Evolutionary conservation across 2,888 invertebrate genomes (phyloP), one percentile per base, ranked within the genome.

Genomic region (Erebia epiphron): DNA sequence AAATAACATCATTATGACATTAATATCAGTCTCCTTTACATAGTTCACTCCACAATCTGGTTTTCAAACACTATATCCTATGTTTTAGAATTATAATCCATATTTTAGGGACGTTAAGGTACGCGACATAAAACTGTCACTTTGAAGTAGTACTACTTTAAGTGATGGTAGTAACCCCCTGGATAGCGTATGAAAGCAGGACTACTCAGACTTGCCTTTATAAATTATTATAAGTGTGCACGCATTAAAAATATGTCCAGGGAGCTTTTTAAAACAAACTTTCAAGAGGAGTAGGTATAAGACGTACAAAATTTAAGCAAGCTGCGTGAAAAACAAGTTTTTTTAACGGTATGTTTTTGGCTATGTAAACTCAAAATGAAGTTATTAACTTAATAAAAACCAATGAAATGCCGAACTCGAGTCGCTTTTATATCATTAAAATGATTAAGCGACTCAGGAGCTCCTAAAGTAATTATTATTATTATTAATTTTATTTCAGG

Each of bases 181-280:
- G 41, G 52, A 52, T 18, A 26, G 21, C 49, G n/a, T 26, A 65
- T 71, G 71, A 66, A 73, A 62, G 68, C 68, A 61, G 52, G 60
- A 61, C 73, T 73, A 68, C 73, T 73, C 66, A 73, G 68, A 71
- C 71, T 73, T 68, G 68, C 68, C 62, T 73, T 73, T 68, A 73
- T 73, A 62, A 71, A 73, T 73, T 63, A 71, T n/a, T n/a, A n/a
- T 52, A 68, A 71, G 66, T 71, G 71, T 68, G n/a, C 62, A 66
- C 67, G 64, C 68, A 46, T 67, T 72, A 65, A 63, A 62, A 71
- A 73, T 66, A 73, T 71, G 71, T 49, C 66, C 46, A 54, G 66
- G 70, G 66, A 68, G 46, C 52, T 50, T 66, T 70, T 73, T 65
- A 68, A 35, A 41, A 49, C 46, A 50, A 66, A 54, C 16, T 60